Evolutionary conservation across 2,888 invertebrate species (phyloP).

Genomic region (Acleris literana): DNA sequence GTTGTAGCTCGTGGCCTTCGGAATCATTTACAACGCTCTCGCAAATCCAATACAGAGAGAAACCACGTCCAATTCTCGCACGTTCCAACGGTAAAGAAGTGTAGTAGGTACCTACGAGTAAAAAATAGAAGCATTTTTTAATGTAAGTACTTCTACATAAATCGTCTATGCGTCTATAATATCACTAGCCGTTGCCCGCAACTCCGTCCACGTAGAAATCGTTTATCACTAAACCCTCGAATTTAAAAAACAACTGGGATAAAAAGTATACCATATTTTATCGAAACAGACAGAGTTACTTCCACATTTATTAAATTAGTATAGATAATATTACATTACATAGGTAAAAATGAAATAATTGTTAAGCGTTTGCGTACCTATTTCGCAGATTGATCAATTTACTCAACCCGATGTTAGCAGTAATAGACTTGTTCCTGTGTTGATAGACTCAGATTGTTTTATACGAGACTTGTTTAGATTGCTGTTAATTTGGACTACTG

Average conservation of each 20-base stretch:
- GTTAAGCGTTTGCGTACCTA: neutral
- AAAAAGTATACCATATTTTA: too few species aligned
- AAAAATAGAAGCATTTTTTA: neutral
- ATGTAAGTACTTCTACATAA: too few species aligned
- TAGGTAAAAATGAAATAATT: too few species aligned
- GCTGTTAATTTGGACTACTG: too few species aligned
- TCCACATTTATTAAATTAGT: too few species aligned
- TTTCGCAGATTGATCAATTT: neutral
- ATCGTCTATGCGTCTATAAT: too few species aligned
- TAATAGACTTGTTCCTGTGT: conserved; percentile 12
- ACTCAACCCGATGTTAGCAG: conserved; percentile 2
- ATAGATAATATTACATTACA: too few species aligned
- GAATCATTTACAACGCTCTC: conserved; percentile 36
- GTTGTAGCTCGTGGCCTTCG: conserved; percentile 1
- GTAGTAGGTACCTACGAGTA: neutral
- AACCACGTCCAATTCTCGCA: conserved; percentile 42
- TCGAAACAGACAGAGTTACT: too few species aligned
- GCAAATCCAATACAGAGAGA: conserved; percentile 50
- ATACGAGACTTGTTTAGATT: conserved; percentile 1
- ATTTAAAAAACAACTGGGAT: too few species aligned
- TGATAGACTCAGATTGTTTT: conserved; percentile 4
- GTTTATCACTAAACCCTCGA: too few species aligned
- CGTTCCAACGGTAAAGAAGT: conserved; percentile 27
- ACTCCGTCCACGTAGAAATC: too few species aligned
- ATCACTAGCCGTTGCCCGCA: too few species aligned